phyloP scores from a whole-genome alignment of 2,113 vertebrate species.

The Recurvirostra avosetta region DNA sequence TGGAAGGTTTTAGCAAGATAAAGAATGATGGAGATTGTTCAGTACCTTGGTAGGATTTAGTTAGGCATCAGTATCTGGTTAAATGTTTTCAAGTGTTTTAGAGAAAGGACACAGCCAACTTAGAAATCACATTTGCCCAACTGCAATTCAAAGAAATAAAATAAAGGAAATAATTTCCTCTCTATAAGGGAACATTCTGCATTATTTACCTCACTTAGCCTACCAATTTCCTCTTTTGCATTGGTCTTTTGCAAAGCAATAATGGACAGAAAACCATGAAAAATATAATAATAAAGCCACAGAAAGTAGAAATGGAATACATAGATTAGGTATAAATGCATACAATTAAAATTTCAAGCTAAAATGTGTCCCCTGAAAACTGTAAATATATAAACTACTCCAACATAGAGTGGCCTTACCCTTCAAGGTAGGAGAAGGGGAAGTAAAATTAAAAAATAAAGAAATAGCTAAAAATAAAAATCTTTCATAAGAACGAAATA shows the following conservation, averaged over 20 bases:
- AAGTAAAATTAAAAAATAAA: background rate
- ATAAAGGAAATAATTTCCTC: conserved; percentile 21
- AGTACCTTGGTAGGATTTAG: background rate
- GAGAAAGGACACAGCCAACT: background rate
- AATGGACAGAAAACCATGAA: background rate
- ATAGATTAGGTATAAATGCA: background rate
- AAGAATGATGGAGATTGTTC: background rate
- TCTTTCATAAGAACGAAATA: background rate
- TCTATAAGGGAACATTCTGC: background rate
- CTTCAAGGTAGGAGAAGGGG: background rate
- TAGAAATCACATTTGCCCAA: conserved; percentile 12
- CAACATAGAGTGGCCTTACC: background rate
- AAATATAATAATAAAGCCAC: conserved; percentile 18
- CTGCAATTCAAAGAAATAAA: conserved; percentile 37
- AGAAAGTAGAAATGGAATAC: background rate
- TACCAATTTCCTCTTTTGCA: background rate
- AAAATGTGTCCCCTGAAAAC: background rate
- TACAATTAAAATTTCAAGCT: conserved; percentile 28
- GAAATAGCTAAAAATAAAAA: background rate
- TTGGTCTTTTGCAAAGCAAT: background rate
- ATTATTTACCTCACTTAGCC: background rate
- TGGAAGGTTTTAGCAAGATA: background rate
- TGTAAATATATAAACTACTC: background rate
- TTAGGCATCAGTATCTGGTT: background rate
- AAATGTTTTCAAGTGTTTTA: background rate